phyloP scores from a whole-genome alignment of 2,113 vertebrate species.

The Chiloscyllium plagiosum region DNA sequence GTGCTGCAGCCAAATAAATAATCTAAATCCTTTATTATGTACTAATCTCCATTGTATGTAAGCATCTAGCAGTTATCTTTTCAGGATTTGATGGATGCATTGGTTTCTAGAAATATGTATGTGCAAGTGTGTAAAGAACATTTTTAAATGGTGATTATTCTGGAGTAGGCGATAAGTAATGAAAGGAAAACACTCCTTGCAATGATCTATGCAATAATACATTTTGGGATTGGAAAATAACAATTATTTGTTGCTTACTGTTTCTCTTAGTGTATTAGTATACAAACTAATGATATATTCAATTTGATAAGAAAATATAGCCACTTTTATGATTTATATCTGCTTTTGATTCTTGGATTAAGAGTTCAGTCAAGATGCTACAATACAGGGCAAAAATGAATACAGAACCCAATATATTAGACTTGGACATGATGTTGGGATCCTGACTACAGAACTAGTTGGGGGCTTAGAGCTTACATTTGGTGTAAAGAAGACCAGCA shows the following conservation, averaged over 20 bases:
- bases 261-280: background rate
- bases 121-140: background rate
- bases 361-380: background rate
- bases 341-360: background rate
- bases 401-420: background rate
- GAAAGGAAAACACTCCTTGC: background rate
- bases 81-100: background rate
- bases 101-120: background rate
- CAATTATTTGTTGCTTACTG: background rate
- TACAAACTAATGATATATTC: background rate
- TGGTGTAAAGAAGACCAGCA: too few species aligned
- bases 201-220: background rate
- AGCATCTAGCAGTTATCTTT: background rate
- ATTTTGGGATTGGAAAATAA: background rate
- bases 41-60: background rate
- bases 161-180: background rate
- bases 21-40: background rate
- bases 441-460: too few species aligned
- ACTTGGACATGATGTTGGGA: too few species aligned
- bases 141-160: background rate
- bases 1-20: background rate
- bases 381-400: background rate
- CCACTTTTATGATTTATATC: background rate
- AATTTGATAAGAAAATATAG: background rate
- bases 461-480: too few species aligned